Conservation (phyloP, 1,140 invertebrate species). For the Bombus confusus region DNA sequence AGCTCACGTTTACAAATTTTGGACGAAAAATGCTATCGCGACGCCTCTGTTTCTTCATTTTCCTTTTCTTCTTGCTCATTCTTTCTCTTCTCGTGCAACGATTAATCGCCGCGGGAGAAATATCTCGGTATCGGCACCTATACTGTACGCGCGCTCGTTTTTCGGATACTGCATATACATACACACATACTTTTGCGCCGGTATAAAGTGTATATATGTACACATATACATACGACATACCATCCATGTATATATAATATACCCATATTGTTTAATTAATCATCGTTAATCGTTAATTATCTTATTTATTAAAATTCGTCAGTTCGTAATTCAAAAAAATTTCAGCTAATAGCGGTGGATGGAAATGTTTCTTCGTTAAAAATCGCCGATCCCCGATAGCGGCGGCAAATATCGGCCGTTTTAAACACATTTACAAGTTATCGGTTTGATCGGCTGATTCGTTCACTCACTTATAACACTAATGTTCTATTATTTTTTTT, state of each 20-base stretch:
- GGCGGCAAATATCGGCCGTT: constrained; percentile 55
- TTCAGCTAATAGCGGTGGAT: constrained; percentile 75
- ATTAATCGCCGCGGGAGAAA: constrained; percentile 38
- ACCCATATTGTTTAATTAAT: constrained; percentile 71
- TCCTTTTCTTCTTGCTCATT: neutral
- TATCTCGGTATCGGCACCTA: constrained; percentile 8
- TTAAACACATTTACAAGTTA: constrained; percentile 74
- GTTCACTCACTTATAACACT: constrained; percentile 68
- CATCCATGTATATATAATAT: constrained; percentile 79
- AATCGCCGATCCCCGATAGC: constrained; percentile 60
- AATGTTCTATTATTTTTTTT: constrained; percentile 56
- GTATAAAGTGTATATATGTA: constrained; percentile 80
- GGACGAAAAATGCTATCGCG: neutral
- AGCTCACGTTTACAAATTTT: neutral
- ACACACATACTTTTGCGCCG: constrained; percentile 72
- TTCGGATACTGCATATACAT: constrained; percentile 72
- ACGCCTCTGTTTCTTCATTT: neutral
- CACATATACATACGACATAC: constrained; percentile 81
- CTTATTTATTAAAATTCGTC: constrained; percentile 73
- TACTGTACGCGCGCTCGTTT: constrained; percentile 57
- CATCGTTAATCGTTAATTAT: constrained; percentile 74
- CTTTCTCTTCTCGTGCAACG: neutral
- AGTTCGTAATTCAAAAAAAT: constrained; percentile 68
- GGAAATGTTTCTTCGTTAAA: constrained; percentile 78
- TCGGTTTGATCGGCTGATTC: constrained; percentile 64